A percentile compares a stretch with the other conserved stretches of the same genome.
Evolutionary conservation across 2,888 invertebrate species (phyloP).

Genomic region (Morpho helenor): DNA sequence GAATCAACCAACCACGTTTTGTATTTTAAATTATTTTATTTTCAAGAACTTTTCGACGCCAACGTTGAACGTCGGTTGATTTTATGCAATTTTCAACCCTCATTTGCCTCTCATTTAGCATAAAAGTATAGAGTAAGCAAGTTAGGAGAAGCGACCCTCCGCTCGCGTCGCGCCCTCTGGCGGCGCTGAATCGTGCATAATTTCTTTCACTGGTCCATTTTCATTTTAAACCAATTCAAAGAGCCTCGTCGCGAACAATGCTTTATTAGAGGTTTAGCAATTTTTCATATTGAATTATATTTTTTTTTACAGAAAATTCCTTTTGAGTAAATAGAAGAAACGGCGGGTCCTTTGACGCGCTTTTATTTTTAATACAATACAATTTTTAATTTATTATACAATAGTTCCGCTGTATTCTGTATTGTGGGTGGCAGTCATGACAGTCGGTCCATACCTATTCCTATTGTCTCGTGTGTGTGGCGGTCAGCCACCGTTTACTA

Average conservation of each 20-base stretch:
- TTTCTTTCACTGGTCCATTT: constrained; percentile 33
- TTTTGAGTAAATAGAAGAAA: not conserved
- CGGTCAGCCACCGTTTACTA: no score
- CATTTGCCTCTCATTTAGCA: constrained; percentile 12
- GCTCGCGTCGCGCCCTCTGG: constrained; percentile 15
- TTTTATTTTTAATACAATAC: no score
- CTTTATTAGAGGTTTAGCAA: constrained; percentile 34
- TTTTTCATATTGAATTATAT: constrained; percentile 30
- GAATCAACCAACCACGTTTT: no score
- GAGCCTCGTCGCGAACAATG: constrained; percentile 27
- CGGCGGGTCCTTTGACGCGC: not conserved
- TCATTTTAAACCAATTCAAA: constrained; percentile 32
- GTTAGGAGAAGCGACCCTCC: constrained; percentile 2
- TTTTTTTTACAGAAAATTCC: constrained; percentile 7
- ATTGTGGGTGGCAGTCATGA: no score
- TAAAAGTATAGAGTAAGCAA: constrained; percentile 18
- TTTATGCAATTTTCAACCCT: constrained; percentile 16
- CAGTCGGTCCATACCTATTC: no score
- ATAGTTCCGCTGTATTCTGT: no score
- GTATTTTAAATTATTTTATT: no score
- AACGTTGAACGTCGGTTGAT: constrained; percentile 1
- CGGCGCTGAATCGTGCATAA: constrained; percentile 30
- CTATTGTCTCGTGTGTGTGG: no score
- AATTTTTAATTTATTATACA: no score
- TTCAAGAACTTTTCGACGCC: not conserved